Evolutionary conservation across 2,797 vertebrate species (phyloP), one percentile per base, ranked within the genome.

Genomic region (Cynopterus sphinx): DNA sequence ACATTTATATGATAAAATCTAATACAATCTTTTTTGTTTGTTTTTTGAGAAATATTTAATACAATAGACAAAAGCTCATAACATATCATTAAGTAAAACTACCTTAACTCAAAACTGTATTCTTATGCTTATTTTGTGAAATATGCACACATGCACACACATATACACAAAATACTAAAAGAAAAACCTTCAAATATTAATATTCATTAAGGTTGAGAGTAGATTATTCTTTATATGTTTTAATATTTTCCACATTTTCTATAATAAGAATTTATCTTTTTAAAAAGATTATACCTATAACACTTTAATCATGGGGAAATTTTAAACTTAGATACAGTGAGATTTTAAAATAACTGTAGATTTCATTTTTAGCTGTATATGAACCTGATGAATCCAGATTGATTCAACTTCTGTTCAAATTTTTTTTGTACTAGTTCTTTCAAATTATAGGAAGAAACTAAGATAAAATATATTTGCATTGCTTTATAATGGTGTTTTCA

Each of bases 381-480:
- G 9, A 84, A 78, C 12, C n/a, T 92, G 26, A 67, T 63, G 33
- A 85, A 65, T 21, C 10, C 33, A 70, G 39, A 46, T 33, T 82
- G 43, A 88, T 68, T 85, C 77, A 95, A 70, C 11, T 53, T 94
- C 21, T 59, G n/a, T 33, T 90, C 55, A 67, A 95, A 96, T 81
- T 55, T 6, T 39, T 84, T 65, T 87, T 91, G 8, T 88, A 33
- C 51, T 43, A 46, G 33, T n/a, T 83, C 39, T 74, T 82, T 77
- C 22, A 51, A 65, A 87, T 77, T 87, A 71, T 5, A 73, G 39
- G 22, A 83, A 87, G 53, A 59, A 82, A 9, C 31, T 87, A 82
- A 78, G 8, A 46, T 28, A 4, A 88, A 92, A 96, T 92, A 84
- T 41, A 51, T 46, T 91, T 57, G 3, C 24, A 55, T 67, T 67